Percentiles rank a stretch among this genome's conserved stretches.
These are phyloP conservation scores for Microtus montanus DNA, from an alignment of 2,113 vertebrate species.

Conservation along the genomic window DNA sequence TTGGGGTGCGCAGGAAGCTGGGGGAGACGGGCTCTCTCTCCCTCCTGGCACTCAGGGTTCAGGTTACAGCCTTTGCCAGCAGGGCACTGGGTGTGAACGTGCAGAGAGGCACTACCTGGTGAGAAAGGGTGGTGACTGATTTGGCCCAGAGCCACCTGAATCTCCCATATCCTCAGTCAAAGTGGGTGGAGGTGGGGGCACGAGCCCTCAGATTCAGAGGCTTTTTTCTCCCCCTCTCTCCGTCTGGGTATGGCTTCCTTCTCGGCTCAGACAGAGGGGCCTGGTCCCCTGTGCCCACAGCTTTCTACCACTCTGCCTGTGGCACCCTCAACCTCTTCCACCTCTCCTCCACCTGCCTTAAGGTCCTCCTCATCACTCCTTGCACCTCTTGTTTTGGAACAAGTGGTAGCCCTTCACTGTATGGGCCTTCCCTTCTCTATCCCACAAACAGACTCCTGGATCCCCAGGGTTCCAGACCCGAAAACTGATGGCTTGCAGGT, in stretches of 20 bases:
- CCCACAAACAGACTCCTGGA: too few species aligned
- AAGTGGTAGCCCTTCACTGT: fast-evolving
- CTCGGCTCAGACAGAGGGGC: neutral
- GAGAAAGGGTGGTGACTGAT: conserved; percentile 55
- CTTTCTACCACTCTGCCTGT: neutral
- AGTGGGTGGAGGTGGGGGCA: neutral
- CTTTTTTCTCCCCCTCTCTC: neutral
- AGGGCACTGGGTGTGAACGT: conserved; percentile 73
- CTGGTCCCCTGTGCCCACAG: neutral
- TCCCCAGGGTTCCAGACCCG: neutral
- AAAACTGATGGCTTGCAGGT: neutral
- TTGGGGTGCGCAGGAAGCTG: neutral
- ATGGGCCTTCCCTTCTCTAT: too few species aligned
- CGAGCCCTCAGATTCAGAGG: neutral
- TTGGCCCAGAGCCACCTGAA: conserved; percentile 61
- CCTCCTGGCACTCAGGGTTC: conserved; percentile 52
- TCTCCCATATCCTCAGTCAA: neutral
- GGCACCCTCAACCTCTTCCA: neutral
- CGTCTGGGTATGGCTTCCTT: neutral
- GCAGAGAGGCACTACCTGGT: conserved; percentile 66
- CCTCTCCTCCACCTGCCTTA: neutral
- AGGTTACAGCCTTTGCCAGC: conserved; percentile 69
- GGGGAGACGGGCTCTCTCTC: neutral
- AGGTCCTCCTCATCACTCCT: too few species aligned
- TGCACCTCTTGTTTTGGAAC: fast-evolving